These are phyloP conservation scores for Strigamia crassipes DNA, from an alignment of 2,888 invertebrate species.

Conservation along the genomic window DNA sequence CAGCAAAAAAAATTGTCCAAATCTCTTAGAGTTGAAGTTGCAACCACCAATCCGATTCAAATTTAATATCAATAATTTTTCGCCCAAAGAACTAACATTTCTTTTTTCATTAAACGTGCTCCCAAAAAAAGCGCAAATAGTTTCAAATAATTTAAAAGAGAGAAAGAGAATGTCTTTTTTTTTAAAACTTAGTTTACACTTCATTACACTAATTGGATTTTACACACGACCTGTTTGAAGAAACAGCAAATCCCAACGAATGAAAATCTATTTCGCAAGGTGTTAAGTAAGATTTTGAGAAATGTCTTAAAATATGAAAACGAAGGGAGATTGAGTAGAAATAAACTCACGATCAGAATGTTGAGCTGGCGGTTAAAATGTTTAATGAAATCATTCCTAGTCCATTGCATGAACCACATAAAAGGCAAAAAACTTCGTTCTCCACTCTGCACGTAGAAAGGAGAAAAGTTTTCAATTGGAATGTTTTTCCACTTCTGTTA, in stretches of 20 bases:
- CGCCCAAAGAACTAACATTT: conserved; percentile 15
- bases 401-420: conserved; percentile 37
- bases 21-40: conserved; percentile 28
- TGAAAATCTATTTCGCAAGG: conserved; percentile 27
- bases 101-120: conserved; percentile 8
- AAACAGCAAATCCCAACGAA: conserved; percentile 11
- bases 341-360: conserved; percentile 37
- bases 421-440: conserved; percentile 15
- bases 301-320: conserved; percentile 34
- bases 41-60: conserved; percentile 30
- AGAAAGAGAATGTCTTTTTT: too few relatives aligned
- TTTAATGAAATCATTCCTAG: conserved; percentile 33
- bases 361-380: conserved; percentile 24
- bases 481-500: conserved; percentile 34
- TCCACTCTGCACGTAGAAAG: neutral
- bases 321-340: neutral
- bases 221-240: conserved; percentile 30
- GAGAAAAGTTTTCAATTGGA: conserved; percentile 34
- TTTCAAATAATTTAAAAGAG: neutral
- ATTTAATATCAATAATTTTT: conserved; percentile 37
- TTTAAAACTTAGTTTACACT: conserved; percentile 41
- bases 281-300: conserved; percentile 34
- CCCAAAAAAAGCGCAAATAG: conserved; percentile 1
- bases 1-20: conserved; percentile 6
- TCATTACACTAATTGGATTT: conserved; percentile 47